These are phyloP conservation scores for Coregonus ussuriensis DNA, from an alignment of 2,797 vertebrate genomes.

Conservation along the genomic window DNA sequence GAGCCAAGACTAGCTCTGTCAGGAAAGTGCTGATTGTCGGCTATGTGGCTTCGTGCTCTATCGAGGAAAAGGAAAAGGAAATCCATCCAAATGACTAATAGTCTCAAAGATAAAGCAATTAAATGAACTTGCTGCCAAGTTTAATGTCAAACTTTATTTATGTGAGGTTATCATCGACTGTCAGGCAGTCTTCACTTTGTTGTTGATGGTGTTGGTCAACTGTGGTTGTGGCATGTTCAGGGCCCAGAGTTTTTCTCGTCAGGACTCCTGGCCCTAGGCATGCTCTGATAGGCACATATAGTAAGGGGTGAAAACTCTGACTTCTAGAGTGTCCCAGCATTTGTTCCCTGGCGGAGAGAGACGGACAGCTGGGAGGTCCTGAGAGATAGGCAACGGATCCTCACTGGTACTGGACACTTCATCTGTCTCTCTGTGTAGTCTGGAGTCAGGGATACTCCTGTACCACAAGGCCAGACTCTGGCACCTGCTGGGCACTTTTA, in stretches of 20 bases:
- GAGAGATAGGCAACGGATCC: slow-evolving; percentile 12
- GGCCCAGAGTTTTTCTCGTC: too few species aligned
- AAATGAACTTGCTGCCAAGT: too few species aligned
- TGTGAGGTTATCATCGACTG: too few species aligned
- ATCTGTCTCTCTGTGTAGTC: slow-evolving; percentile 7
- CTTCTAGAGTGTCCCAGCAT: slow-evolving; percentile 51
- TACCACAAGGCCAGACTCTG: too few species aligned
- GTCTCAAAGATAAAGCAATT: too few species aligned
- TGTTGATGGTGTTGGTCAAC: not conserved
- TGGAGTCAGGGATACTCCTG: too few species aligned
- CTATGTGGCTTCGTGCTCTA: not conserved
- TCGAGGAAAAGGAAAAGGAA: not conserved
- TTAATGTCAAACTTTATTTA: too few species aligned
- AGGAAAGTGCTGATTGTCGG: slow-evolving; percentile 23
- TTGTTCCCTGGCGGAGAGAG: slow-evolving; percentile 35
- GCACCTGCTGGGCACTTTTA: too few species aligned
- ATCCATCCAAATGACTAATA: too few species aligned
- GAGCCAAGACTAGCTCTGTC: slow-evolving; percentile 32
- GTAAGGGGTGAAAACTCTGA: slow-evolving; percentile 35
- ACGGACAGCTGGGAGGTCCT: slow-evolving; percentile 57
- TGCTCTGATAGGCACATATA: slow-evolving; percentile 24
- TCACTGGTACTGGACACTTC: slow-evolving; percentile 27
- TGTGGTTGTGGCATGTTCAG: not conserved
- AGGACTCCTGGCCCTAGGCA: not conserved
- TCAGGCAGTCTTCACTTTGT: too few species aligned